Base-by-base conservation (phyloP, 2,113 vertebrate genomes). In the Sylvilagus bachmani region DNA sequence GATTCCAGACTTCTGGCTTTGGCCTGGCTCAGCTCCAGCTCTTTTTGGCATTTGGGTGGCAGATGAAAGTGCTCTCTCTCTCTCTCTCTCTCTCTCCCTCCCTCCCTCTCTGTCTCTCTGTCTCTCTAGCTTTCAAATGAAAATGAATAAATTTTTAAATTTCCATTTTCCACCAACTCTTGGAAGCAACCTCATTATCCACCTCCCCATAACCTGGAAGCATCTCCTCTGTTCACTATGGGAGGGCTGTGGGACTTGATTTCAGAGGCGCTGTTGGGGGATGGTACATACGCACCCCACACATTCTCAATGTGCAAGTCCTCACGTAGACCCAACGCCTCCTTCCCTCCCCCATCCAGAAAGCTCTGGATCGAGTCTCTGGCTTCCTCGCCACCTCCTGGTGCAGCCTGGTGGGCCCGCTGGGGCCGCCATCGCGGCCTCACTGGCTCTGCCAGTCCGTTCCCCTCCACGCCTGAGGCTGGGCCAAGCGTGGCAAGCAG, bases 251-350 rank as follows among this genome's bases (percentile, higher is more conserved):
- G 5, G 44, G 25, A 6, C 29, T 71, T 49, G 19, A 44, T 22
- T 58, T 27, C 0, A 8, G 70, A 62, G 66, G 7, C 61, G 2
- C 8, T n/a, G 22, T 19, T 36, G 14, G 33, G 19, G 33, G 10
- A 29, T 25, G 31, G 14, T 1, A 2, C 4, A 6, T 1, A 2
- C 3, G 6, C 9, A 74, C 33, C 31, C 38, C 0, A 1, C 6
- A 0, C 5, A 7, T 16, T 49, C 29, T 1, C 24, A 21, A 55
- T 36, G n/a, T 27, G 19, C 12, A n/a, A 51, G 51, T 38, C 58
- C 70, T 36, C 29, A 0, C 51, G 25, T 67, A 33, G 33, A 17
- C 7, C 11, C 10, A 25, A 33, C 1, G 16, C 70, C 24, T 64
- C 31, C 66, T 21, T 62, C 71, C 27, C 73, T 44, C 55, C 5